Evolutionary conservation across 2,797 vertebrate genomes (phyloP).

Genomic region (Melanotaenia maccullochi): DNA sequence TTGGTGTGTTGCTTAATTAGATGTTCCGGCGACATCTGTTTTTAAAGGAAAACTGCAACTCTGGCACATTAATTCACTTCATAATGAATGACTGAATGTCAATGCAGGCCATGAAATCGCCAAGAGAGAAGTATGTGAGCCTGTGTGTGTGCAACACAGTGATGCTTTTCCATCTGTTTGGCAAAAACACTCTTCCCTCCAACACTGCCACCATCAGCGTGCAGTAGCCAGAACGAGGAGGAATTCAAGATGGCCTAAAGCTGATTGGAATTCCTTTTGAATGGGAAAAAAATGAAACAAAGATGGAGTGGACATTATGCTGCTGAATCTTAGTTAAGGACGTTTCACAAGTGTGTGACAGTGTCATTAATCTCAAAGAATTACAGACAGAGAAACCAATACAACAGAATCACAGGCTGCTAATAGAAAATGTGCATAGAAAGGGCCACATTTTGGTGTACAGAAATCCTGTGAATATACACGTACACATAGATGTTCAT

Average conservation of each 20-base stretch:
- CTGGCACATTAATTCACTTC: constrained; percentile 82
- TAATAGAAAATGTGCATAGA: constrained; percentile 50
- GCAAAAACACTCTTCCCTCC: constrained; percentile 72
- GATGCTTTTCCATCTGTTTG: constrained; percentile 83
- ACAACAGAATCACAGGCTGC: constrained; percentile 63
- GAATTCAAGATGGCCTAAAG: constrained; percentile 81
- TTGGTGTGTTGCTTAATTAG: constrained; percentile 78
- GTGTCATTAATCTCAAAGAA: constrained; percentile 79
- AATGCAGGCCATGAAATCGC: constrained; percentile 76
- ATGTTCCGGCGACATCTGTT: constrained; percentile 80
- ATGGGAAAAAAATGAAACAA: constrained; percentile 75
- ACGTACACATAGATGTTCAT: constrained; percentile 1
- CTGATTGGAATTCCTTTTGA: constrained; percentile 79
- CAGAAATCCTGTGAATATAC: constrained; percentile 20
- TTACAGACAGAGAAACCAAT: constrained; percentile 77
- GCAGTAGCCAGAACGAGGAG: constrained; percentile 74
- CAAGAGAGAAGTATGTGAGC: constrained; percentile 69
- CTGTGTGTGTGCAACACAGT: constrained; percentile 73
- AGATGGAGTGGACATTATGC: constrained; percentile 81
- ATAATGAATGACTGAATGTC: constrained; percentile 82
- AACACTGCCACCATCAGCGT: constrained; percentile 64
- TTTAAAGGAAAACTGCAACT: constrained; percentile 80
- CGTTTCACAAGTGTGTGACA: constrained; percentile 77
- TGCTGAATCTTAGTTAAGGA: constrained; percentile 83
- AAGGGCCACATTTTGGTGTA: constrained; percentile 12